These are phyloP conservation scores for Aegypius monachus DNA, from an alignment of 2,113 vertebrate species.

Conservation along the genomic window DNA sequence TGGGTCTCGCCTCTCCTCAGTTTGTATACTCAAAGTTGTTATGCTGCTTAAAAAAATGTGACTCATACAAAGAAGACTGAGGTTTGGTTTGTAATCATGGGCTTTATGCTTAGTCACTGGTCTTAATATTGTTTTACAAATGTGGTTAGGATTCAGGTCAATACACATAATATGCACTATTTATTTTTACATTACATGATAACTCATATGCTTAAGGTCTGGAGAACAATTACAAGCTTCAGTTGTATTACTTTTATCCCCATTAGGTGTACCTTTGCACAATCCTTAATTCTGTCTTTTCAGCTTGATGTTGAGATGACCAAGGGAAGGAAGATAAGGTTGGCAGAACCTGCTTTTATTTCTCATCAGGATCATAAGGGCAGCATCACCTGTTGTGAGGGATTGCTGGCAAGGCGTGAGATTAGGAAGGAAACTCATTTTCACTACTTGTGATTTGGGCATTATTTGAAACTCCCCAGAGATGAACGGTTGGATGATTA, in stretches of 20 bases:
- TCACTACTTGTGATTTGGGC: neutral
- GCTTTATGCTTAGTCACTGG: neutral
- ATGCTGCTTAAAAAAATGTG: neutral
- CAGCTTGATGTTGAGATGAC: neutral
- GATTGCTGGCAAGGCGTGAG: neutral
- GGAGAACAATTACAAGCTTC: neutral
- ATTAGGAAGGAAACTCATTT: neutral
- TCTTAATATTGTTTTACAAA: neutral
- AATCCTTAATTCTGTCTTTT: neutral
- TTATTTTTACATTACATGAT: neutral
- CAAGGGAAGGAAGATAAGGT: neutral
- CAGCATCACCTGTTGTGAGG: neutral
- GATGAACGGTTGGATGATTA: neutral
- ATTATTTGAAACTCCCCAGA: slow-evolving; percentile 16
- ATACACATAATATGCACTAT: neutral
- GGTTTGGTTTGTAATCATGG: neutral
- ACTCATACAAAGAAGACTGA: neutral
- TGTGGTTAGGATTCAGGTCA: neutral
- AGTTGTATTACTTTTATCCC: neutral
- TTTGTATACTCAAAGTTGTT: neutral
- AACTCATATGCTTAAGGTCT: neutral
- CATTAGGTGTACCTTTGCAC: neutral
- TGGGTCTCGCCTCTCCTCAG: neutral
- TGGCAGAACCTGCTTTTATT: neutral
- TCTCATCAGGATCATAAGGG: neutral